Evolutionary conservation across 2,888 invertebrate species (phyloP), one percentile per base, ranked within the genome.

Genomic region (Euproctis similis): DNA sequence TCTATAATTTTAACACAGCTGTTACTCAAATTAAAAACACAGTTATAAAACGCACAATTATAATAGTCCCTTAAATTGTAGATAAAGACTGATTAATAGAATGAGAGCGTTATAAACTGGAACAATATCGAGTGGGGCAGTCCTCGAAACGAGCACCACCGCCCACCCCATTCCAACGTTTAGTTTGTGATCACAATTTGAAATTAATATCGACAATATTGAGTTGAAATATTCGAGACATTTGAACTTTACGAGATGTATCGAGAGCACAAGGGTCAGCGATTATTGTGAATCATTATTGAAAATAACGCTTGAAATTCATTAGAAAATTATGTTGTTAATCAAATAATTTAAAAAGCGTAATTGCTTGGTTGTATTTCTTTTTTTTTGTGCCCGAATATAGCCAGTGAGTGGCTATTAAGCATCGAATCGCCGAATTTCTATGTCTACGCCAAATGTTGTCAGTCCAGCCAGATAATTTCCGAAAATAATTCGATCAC

Each of bases 181-280:
- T n/a, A n/a, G 42, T 30, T 40, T 33, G 37, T 45, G 39, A 50
- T 57, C 39, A 41, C 46, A 44, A 45, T 53, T 44, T 32, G 45
- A 43, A 54, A 53, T 53, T 51, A 51, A 51, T 52, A 53, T 39
- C 27, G 46, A 46, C 37, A 36, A 43, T 46, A 52, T 50, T 39
- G 34, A 39, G 29, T 29, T 42, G 35, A 39, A 47, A 51, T 53
- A 42, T 54, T n/a, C n/a, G n/a, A 31, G 33, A 38, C 43, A 40
- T 42, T 39, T 38, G 31, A 46, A 53, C 41, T 44, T 46, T 38
- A n/a, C n/a, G 34, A 28, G 24, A 36, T 34, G 42, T 38, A n/a
- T n/a, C n/a, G 31, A 34, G 39, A 22, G 24, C 31, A 32, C 28
- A 35, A 49, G 37, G 35, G 27, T 23, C 32, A 36, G 33, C 34